These are phyloP conservation scores for Lagopus muta DNA, from an alignment of 2,113 vertebrate genomes.

Conservation along the genomic window DNA sequence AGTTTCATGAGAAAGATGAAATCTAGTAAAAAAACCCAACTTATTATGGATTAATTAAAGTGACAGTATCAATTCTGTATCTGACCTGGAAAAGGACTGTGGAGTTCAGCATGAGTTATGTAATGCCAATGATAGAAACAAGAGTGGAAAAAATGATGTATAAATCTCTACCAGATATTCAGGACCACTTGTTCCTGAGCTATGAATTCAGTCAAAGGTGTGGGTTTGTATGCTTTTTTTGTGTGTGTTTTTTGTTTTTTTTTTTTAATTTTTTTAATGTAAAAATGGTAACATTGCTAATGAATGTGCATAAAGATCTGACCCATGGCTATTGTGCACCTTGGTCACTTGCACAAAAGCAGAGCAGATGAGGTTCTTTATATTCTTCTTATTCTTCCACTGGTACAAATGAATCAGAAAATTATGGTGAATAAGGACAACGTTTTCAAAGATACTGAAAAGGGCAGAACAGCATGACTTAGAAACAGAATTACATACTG, in stretches of 20 bases:
- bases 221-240: not conserved
- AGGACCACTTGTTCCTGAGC: not conserved
- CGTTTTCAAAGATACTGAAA: constrained; percentile 6
- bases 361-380: not conserved
- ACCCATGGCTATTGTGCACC: not conserved
- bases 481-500: not conserved
- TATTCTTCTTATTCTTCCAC: not conserved
- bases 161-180: not conserved
- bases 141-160: not conserved
- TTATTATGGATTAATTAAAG: not conserved
- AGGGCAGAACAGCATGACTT: not conserved
- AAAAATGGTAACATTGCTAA: not conserved
- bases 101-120: not conserved
- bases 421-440: not conserved
- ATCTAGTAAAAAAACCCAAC: not conserved
- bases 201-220: not conserved
- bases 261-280: not conserved
- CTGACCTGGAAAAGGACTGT: not conserved
- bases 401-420: not conserved
- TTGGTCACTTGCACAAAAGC: not conserved
- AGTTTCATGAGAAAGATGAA: not conserved
- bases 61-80: not conserved
- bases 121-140: not conserved
- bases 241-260: too few species aligned
- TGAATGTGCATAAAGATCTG: not conserved